Conservation (phyloP, 1,140 invertebrate genomes). For the Lethrus apterus region DNA sequence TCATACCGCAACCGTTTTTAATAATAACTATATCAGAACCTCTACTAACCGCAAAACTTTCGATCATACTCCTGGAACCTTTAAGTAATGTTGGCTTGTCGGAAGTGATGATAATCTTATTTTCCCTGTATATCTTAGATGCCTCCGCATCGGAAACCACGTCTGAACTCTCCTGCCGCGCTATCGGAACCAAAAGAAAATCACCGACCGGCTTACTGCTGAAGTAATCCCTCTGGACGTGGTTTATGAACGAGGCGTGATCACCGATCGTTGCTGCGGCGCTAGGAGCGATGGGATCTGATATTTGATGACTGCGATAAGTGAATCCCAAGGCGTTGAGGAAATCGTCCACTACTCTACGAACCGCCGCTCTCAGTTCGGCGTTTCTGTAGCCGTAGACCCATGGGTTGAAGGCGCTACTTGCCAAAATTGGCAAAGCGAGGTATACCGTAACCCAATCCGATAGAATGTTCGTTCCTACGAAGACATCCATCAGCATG, state of each 20-base stretch:
- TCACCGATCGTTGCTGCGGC: conserved; percentile 35
- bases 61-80: conserved; percentile 35
- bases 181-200: conserved; percentile 35
- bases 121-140: conserved; percentile 23
- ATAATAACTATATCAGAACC: conserved; percentile 34
- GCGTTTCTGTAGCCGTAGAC: conserved; percentile 60
- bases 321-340: conserved; percentile 43
- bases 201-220: conserved; percentile 29
- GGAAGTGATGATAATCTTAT: conserved; percentile 22
- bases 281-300: conserved; percentile 31
- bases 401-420: conserved; percentile 58
- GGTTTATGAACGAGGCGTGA: conserved; percentile 33
- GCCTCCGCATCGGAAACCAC: conserved; percentile 27
- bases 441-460: conserved; percentile 50
- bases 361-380: conserved; percentile 54
- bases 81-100: conserved; percentile 26
- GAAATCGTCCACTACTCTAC: conserved; percentile 48
- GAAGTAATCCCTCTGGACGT: conserved; percentile 29
- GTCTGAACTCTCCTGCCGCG: conserved; percentile 32
- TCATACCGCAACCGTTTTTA: conserved; percentile 26
- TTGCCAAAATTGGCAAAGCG: conserved; percentile 51
- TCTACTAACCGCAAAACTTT: conserved; percentile 32
- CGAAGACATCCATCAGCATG: conserved; percentile 50
- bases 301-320: conserved; percentile 30
- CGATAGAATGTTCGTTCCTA: conserved; percentile 45